Percentiles rank a stretch among this genome's conserved stretches.
Evolutionary conservation across 1,140 invertebrate genomes (phyloP).

Genomic region (Dendroctonus valens): DNA sequence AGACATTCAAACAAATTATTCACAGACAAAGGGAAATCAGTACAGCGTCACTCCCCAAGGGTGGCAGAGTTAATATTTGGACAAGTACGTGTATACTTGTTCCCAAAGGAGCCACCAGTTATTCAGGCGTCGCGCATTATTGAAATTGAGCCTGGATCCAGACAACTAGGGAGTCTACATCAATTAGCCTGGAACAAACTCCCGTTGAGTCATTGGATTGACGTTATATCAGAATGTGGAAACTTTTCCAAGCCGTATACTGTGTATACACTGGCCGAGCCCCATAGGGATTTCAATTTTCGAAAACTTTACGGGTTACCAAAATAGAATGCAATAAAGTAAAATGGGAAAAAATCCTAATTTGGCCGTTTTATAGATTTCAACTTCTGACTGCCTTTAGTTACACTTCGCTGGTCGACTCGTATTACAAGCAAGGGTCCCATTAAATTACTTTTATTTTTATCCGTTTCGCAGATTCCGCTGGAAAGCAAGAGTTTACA

Average conservation of each 20-base stretch:
- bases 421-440: conserved; percentile 3
- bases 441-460: conserved; percentile 20
- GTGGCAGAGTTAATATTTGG: conserved; percentile 19
- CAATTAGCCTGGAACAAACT: conserved; percentile 12
- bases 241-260: too few species aligned
- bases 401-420: conserved; percentile 1
- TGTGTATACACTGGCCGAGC: too few species aligned
- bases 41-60: conserved; percentile 5
- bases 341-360: too few species aligned
- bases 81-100: conserved; percentile 13
- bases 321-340: too few species aligned
- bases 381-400: conserved; percentile 2
- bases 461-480: conserved; percentile 11
- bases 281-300: too few species aligned
- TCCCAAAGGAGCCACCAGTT: conserved; percentile 15
- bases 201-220: not conserved
- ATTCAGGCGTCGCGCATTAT: conserved; percentile 19
- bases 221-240: too few species aligned
- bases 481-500: conserved; percentile 23
- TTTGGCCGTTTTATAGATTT: conserved; percentile 1
- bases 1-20: conserved; percentile 10
- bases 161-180: conserved; percentile 3
- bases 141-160: conserved; percentile 15
- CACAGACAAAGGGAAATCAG: conserved; percentile 14
- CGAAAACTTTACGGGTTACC: too few species aligned